A percentile compares a stretch with the other conserved stretches of the same genome.
Evolutionary conservation across 2,888 invertebrate species (phyloP).

Genomic region (Tetragonula carbonaria): DNA sequence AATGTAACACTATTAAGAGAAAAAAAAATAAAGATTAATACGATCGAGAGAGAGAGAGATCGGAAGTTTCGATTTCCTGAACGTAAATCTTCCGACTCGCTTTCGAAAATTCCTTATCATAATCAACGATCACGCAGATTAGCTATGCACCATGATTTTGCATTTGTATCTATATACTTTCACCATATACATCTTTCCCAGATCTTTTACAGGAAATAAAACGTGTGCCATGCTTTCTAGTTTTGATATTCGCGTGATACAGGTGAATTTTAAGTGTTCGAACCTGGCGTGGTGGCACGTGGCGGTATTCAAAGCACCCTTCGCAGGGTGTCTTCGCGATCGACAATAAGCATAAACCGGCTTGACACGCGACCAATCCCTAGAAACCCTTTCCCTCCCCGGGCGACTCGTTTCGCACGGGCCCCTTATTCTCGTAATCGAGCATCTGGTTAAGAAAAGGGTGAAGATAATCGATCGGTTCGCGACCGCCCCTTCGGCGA

Average conservation of each 20-base stretch:
- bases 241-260: background rate
- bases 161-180: slow-evolving; percentile 20
- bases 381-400: slow-evolving; percentile 66
- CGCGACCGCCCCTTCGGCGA: slow-evolving; percentile 54
- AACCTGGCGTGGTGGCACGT: slow-evolving; percentile 71
- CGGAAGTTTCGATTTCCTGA: background rate
- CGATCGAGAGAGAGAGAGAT: background rate
- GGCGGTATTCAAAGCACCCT: slow-evolving; percentile 74
- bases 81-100: background rate
- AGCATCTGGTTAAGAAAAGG: slow-evolving; percentile 73
- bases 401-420: slow-evolving; percentile 66
- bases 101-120: slow-evolving; percentile 3
- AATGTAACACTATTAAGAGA: too few relatives aligned
- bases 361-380: slow-evolving; percentile 76
- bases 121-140: background rate
- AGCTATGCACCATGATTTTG: slow-evolving; percentile 7
- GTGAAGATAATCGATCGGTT: slow-evolving; percentile 77
- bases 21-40: background rate
- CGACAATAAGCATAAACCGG: slow-evolving; percentile 77
- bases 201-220: slow-evolving; percentile 17
- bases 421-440: slow-evolving; percentile 70
- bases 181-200: background rate
- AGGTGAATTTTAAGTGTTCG: slow-evolving; percentile 20
- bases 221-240: slow-evolving; percentile 36
- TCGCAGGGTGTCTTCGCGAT: slow-evolving; percentile 72